Conservation (phyloP, 2,113 vertebrate genomes). For the Osmerus mordax region DNA sequence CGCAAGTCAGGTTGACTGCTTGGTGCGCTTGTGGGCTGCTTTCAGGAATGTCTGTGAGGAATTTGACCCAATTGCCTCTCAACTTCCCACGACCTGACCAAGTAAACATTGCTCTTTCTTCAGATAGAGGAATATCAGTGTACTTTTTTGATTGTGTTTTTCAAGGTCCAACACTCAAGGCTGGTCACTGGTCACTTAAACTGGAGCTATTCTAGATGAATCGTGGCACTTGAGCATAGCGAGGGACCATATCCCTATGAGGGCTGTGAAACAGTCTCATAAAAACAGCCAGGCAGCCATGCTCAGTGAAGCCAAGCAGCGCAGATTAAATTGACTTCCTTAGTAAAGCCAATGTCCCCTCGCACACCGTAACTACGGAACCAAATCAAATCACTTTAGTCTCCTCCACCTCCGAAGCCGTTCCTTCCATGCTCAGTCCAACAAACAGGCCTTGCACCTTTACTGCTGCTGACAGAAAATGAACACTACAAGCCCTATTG, state of each 20-base stretch:
- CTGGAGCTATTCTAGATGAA: constrained; percentile 40
- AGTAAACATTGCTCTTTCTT: too few species aligned
- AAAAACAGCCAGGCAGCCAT: constrained; percentile 20
- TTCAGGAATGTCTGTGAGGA: neutral
- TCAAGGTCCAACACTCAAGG: too few species aligned
- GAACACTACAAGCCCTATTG: constrained; percentile 27
- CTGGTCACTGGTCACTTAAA: constrained; percentile 21
- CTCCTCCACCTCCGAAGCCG: constrained; percentile 31
- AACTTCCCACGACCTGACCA: too few species aligned
- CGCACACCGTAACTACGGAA: constrained; percentile 34
- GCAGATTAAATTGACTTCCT: constrained; percentile 47
- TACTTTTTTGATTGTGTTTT: neutral
- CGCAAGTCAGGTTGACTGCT: neutral
- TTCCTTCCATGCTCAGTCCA: constrained; percentile 31
- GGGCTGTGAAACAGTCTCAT: constrained; percentile 21
- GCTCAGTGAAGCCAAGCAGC: constrained; percentile 40
- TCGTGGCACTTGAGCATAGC: constrained; percentile 16
- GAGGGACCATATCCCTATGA: constrained; percentile 24
- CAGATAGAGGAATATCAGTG: neutral
- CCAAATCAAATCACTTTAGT: constrained; percentile 44
- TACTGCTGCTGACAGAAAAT: neutral
- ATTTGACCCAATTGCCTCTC: neutral
- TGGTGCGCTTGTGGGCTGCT: neutral
- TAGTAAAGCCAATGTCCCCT: constrained; percentile 13
- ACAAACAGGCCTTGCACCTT: constrained; percentile 27